Percentiles rank a stretch among this genome's conserved stretches.
Conservation (phyloP, 1,140 invertebrate species). For the Drosophila nikananu region DNA sequence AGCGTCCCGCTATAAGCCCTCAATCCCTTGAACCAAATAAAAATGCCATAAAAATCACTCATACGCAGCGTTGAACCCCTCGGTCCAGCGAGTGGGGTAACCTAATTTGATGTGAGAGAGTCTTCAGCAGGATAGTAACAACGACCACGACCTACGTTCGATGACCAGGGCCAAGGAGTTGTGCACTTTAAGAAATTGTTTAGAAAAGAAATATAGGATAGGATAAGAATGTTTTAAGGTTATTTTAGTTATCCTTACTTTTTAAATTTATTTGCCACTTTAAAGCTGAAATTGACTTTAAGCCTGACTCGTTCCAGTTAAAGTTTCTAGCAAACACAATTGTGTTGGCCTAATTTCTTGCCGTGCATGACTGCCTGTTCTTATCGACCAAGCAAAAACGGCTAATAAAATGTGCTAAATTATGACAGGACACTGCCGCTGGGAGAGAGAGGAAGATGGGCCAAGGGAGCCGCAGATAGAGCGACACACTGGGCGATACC, state of each 20-base stretch:
- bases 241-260: too few species aligned
- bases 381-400: constrained; percentile 66
- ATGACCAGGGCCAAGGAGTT: constrained; percentile 16
- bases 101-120: constrained; percentile 66
- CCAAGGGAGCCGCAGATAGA: constrained; percentile 16
- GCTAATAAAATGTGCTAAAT: constrained; percentile 79
- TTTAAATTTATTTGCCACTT: not conserved
- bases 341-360: not conserved
- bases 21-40: constrained; percentile 58
- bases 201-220: not conserved
- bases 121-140: constrained; percentile 23
- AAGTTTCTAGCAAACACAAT: not conserved
- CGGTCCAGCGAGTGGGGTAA: constrained; percentile 15
- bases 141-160: constrained; percentile 39
- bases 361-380: constrained; percentile 44
- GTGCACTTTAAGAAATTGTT: constrained; percentile 13
- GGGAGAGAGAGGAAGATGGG: constrained; percentile 12
- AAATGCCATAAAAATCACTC: constrained; percentile 79
- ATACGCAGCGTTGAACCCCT: constrained; percentile 61
- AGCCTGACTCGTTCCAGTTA: too few species aligned
- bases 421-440: constrained; percentile 65
- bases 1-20: constrained; percentile 20
- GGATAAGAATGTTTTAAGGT: not conserved
- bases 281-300: not conserved
- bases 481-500: constrained; percentile 8